A percentile compares a stretch with the other conserved stretches of the same genome.
Conservation (phyloP, 2,113 vertebrate genomes). For the rat (Rattus norvegicus) region DNA sequence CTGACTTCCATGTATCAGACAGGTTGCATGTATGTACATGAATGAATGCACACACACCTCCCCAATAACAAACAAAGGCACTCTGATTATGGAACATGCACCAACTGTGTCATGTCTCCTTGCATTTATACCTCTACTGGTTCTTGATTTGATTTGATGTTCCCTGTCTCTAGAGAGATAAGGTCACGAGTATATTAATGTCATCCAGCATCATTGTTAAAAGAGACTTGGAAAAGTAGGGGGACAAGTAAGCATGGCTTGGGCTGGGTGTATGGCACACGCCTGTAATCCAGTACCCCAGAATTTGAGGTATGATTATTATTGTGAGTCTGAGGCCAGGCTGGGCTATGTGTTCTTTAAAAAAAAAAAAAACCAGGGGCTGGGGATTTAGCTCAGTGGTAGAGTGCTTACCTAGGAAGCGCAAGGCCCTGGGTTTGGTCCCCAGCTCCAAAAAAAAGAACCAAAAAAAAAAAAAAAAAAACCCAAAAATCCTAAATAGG, state of each 20-base stretch:
- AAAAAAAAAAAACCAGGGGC: background rate
- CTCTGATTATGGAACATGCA: background rate
- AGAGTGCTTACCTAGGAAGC: too few species aligned
- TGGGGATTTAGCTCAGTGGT: too few species aligned
- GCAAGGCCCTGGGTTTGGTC: too few species aligned
- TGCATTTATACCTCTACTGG: background rate
- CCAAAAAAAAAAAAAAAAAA: background rate
- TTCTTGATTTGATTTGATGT: constrained; percentile 9
- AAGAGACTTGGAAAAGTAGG: background rate
- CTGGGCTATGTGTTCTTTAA: background rate
- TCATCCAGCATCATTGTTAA: background rate
- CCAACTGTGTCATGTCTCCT: background rate
- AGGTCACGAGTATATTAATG: background rate
- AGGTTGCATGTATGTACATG: background rate
- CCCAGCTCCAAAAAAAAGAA: too few species aligned
- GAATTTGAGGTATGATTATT: background rate
- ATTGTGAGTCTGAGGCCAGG: background rate
- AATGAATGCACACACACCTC: background rate
- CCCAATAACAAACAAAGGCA: background rate
- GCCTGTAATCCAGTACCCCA: background rate
- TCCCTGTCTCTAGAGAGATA: constrained; percentile 2
- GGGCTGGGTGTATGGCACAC: background rate
- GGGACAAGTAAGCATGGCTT: background rate
- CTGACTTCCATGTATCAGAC: background rate
- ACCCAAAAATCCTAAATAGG: background rate